Conservation (phyloP, 2,888 invertebrate species). For the Macaria notata region DNA sequence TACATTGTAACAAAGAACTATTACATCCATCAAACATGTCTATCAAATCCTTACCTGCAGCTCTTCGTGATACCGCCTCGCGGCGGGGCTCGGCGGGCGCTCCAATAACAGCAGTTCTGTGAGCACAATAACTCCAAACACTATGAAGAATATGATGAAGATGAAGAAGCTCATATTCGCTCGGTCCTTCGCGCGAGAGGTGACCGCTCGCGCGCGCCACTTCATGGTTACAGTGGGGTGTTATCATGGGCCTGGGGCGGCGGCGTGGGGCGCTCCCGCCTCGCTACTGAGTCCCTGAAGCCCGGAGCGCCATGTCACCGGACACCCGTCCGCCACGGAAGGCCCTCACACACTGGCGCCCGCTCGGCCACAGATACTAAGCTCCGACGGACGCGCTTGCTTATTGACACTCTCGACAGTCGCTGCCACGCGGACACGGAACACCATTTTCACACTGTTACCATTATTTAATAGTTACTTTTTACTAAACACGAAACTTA, state of each 20-base stretch:
- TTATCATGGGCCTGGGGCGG: constrained; percentile 56
- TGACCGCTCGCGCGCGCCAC: constrained; percentile 74
- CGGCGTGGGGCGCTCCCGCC: constrained; percentile 51
- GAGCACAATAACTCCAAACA: constrained; percentile 93
- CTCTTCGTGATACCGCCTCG: constrained; percentile 87
- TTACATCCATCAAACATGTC: background rate
- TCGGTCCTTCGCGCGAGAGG: constrained; percentile 86
- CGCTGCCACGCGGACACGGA: constrained; percentile 21
- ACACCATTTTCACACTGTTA: background rate
- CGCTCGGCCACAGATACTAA: constrained; percentile 23
- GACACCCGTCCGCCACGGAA: constrained; percentile 53
- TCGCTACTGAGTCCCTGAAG: constrained; percentile 55
- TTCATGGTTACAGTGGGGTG: constrained; percentile 62
- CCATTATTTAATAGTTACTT: no score
- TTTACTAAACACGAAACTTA: no score
- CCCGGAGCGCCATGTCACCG: constrained; percentile 48
- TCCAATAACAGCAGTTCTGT: constrained; percentile 88
- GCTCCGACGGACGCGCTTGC: constrained; percentile 19
- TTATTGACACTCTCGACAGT: constrained; percentile 30
- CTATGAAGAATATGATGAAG: constrained; percentile 94
- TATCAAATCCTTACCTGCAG: constrained; percentile 73
- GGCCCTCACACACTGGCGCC: constrained; percentile 44
- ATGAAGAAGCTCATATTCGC: constrained; percentile 95
- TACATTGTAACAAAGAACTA: constrained; percentile 19
- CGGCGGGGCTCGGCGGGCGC: constrained; percentile 79